Evolutionary conservation across 2,888 invertebrate species (phyloP), one percentile per base, ranked within the genome.

Genomic region (Erynnis tages): DNA sequence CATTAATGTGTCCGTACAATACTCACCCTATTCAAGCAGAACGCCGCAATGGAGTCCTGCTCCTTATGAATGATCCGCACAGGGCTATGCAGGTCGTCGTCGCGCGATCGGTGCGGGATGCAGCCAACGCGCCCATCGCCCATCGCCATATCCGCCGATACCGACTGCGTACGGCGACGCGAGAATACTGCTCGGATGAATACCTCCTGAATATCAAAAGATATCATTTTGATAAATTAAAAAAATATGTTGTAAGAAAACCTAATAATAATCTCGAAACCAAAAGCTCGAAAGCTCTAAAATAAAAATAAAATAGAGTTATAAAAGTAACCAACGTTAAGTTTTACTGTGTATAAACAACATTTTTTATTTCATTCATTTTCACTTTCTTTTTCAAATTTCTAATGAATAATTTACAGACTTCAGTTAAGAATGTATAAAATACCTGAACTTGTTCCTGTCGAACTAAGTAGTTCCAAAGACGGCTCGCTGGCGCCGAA

Each of bases 21-120:
- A 54, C 47, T 58, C 72, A 96, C 97, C 91, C 96, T 95, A 82
- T 98, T 98, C 54, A 98, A 92, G 74, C 98, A 98, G 91, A 99
- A 99, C 23, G 99, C 97, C 47, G 97, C 94, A 64, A 99, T 98
- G 52, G 98, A 96, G 82, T 99, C 99, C 84, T 98, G 98, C 75
- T 99, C 99, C 85, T 99, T 98, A 82, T 99, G 99, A 62, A 99
- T 97, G 65, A 99, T 97, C 62, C 98, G 93, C 54, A 98, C 96
- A 6, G 97, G 97, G 71, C 97, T 97, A 54, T 93, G 91, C 54
- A 92, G 75, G 54, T 89, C 89, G 32, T 80, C 74, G 53, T 80
- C 73, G 4, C 58, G 59, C 13, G 67, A 68, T 13, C 67, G 32
- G 30, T 69, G 71, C 34, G 69, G 66, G n/a, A 68, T 37, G 55